Percentiles rank a stretch among this genome's conserved stretches.
phyloP scores from a whole-genome alignment of 2,888 invertebrate species.

The Lycocerus yunnanus region DNA sequence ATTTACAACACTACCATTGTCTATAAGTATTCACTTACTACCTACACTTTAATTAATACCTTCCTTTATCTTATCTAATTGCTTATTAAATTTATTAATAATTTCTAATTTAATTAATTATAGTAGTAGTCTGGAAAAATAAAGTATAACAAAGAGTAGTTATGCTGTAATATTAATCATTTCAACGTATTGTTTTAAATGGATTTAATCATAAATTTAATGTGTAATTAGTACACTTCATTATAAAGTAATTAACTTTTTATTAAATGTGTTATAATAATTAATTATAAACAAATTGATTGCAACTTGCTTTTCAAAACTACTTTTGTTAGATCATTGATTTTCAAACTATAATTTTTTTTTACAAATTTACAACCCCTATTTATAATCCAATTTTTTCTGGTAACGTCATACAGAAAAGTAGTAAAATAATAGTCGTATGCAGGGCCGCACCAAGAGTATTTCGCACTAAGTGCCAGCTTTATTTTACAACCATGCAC shows the following conservation, averaged over 20 bases:
- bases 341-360: neutral
- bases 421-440: too few relatives aligned
- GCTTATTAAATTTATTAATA: neutral
- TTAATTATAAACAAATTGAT: neutral
- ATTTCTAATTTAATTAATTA: neutral
- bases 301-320: neutral
- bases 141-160: neutral
- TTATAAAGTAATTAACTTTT: neutral
- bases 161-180: neutral
- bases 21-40: neutral
- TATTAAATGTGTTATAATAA: neutral
- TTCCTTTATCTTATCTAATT: neutral
- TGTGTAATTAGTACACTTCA: neutral
- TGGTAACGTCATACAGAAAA: too few relatives aligned
- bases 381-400: neutral
- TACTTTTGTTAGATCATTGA: neutral
- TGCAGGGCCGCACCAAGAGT: too few relatives aligned
- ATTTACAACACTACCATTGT: neutral
- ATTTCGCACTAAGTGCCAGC: too few relatives aligned
- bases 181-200: neutral
- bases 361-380: too few relatives aligned
- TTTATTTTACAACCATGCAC: too few relatives aligned
- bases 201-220: neutral
- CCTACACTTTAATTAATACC: neutral
- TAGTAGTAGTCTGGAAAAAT: neutral